phyloP scores from a whole-genome alignment of 2,797 vertebrate genomes.

The Manis pentadactyla region DNA sequence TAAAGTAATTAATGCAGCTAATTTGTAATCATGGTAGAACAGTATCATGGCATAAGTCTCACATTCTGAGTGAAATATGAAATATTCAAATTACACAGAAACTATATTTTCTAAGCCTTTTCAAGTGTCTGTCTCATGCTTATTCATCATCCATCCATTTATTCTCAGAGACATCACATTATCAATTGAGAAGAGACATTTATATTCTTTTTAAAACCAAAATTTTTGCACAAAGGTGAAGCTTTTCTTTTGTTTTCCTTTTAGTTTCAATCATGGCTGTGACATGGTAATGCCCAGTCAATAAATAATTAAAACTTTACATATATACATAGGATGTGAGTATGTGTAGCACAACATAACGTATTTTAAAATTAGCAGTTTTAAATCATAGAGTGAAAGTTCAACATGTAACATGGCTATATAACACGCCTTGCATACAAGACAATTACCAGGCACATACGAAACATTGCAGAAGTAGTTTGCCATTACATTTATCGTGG shows the following conservation, averaged over 20 bases:
- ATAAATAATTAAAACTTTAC: not conserved
- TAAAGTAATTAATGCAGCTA: conserved; percentile 49
- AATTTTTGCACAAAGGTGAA: not conserved
- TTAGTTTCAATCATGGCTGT: not conserved
- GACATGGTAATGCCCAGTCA: not conserved
- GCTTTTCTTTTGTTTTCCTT: not conserved
- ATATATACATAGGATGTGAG: not conserved
- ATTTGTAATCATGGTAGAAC: conserved; percentile 5
- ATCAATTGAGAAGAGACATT: not conserved
- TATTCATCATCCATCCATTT: not conserved
- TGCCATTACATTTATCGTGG: not conserved
- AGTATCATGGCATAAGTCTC: not conserved
- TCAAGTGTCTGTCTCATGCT: not conserved
- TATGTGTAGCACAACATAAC: not conserved
- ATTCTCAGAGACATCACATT: not conserved
- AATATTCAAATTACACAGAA: conserved; percentile 23
- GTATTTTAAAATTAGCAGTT: not conserved
- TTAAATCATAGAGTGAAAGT: not conserved
- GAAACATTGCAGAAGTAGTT: not conserved
- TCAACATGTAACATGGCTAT: not conserved
- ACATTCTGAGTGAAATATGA: conserved; percentile 46
- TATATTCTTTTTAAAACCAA: conserved; percentile 5
- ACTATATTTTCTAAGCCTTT: conserved; percentile 19
- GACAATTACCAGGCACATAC: not conserved
- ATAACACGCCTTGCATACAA: not conserved